A percentile compares a stretch with the other conserved stretches of the same genome.
Evolutionary conservation across 2,113 vertebrate genomes (phyloP).

Genomic region (Rhinopomastus cyanomelas): DNA sequence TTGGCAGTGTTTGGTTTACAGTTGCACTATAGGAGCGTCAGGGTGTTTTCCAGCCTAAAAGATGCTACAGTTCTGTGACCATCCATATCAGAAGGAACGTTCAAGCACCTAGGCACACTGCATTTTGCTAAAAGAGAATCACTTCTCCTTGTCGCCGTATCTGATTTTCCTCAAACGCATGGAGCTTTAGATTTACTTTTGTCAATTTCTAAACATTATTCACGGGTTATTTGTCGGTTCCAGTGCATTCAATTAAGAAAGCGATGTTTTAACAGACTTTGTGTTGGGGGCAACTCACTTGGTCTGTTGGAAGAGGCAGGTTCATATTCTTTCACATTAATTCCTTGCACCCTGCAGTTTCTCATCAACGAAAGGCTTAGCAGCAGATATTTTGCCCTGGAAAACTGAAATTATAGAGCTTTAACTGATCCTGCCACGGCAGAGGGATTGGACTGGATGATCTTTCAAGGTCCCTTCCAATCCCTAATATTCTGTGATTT

Average conservation of each 20-base stretch:
- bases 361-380: neutral
- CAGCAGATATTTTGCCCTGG: neutral
- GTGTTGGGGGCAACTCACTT: neutral
- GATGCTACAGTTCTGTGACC: neutral
- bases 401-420: neutral
- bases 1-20: neutral
- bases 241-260: neutral
- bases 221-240: neutral
- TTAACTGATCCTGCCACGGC: no score
- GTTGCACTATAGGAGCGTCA: neutral
- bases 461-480: no score
- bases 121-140: neutral
- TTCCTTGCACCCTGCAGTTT: neutral
- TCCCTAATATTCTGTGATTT: no score
- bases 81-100: neutral
- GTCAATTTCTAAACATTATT: neutral
- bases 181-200: neutral
- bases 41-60: neutral
- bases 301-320: neutral
- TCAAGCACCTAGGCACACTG: neutral
- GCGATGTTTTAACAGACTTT: neutral
- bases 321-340: neutral
- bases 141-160: neutral
- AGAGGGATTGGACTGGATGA: no score
- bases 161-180: neutral